phyloP scores from a whole-genome alignment of 2,113 vertebrate species.

The Cromileptes altivelis region DNA sequence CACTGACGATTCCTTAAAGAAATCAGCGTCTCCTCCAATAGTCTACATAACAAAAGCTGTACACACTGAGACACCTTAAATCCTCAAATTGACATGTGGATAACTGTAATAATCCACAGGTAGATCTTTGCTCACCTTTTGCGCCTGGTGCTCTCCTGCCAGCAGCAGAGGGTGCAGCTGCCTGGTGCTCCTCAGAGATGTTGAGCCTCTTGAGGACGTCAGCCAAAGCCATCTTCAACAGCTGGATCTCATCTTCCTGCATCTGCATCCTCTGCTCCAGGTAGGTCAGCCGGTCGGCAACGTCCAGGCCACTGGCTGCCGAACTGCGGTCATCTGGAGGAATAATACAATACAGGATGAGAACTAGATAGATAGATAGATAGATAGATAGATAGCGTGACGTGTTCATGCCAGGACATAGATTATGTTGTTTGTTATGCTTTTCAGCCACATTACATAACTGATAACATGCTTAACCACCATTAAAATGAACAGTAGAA shows the following conservation, averaged over 20 bases:
- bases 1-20: not conserved
- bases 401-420: not conserved
- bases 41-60: not conserved
- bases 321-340: constrained; percentile 93
- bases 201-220: constrained; percentile 96
- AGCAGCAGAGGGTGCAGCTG: constrained; percentile 79
- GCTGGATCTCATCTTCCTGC: constrained; percentile 98
- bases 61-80: not conserved
- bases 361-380: not conserved
- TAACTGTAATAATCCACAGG: not conserved
- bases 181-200: constrained; percentile 93
- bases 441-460: constrained; percentile 15
- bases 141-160: constrained; percentile 78
- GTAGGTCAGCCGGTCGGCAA: constrained; percentile 93
- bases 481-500: not conserved
- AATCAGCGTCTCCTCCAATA: not conserved
- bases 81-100: accelerated
- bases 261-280: constrained; percentile 98
- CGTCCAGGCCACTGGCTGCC: constrained; percentile 92
- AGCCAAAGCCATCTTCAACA: constrained; percentile 94
- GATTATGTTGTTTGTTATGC: constrained; percentile 7
- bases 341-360: not conserved
- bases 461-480: not conserved
- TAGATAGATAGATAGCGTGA: not conserved
- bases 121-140: constrained; percentile 62